These are phyloP conservation scores for Plagiodera versicolora DNA, from an alignment of 2,888 invertebrate species.

Conservation along the genomic window DNA sequence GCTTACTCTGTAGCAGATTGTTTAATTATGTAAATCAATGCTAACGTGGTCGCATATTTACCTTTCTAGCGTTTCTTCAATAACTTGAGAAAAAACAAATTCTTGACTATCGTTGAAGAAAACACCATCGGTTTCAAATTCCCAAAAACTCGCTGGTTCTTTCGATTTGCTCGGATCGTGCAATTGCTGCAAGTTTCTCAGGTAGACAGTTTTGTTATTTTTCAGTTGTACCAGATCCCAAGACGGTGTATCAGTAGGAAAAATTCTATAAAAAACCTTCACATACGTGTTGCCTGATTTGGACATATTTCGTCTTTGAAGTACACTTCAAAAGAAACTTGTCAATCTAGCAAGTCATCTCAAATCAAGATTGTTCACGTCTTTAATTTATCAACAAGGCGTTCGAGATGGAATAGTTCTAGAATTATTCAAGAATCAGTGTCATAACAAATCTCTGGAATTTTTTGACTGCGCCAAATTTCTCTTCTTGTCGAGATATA, in stretches of 20 bases:
- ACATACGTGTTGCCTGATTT: conserved; percentile 25
- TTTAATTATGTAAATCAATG: background rate
- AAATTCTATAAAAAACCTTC: conserved; percentile 46
- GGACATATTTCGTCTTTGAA: conserved; percentile 2
- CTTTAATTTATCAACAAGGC: too few relatives aligned
- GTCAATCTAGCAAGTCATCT: background rate
- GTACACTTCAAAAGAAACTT: conserved; percentile 1
- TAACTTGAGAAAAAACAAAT: conserved; percentile 47
- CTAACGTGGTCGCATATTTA: conserved; percentile 28
- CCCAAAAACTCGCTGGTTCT: conserved; percentile 49
- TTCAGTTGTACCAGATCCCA: conserved; percentile 46
- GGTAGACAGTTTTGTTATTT: conserved; percentile 48
- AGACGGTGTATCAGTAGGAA: conserved; percentile 41
- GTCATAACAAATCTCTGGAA: too few relatives aligned
- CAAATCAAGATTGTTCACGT: background rate
- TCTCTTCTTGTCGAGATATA: too few relatives aligned
- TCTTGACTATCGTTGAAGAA: conserved; percentile 51
- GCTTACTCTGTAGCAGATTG: conserved; percentile 25
- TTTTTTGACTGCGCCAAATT: too few relatives aligned
- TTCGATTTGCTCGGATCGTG: conserved; percentile 29
- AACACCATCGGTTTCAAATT: conserved; percentile 51
- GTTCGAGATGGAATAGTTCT: too few relatives aligned
- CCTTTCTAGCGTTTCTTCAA: conserved; percentile 48
- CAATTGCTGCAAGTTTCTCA: conserved; percentile 49
- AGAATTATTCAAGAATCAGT: too few relatives aligned